phyloP scores from a whole-genome alignment of 2,113 vertebrate species.

The Gavia stellata region DNA sequence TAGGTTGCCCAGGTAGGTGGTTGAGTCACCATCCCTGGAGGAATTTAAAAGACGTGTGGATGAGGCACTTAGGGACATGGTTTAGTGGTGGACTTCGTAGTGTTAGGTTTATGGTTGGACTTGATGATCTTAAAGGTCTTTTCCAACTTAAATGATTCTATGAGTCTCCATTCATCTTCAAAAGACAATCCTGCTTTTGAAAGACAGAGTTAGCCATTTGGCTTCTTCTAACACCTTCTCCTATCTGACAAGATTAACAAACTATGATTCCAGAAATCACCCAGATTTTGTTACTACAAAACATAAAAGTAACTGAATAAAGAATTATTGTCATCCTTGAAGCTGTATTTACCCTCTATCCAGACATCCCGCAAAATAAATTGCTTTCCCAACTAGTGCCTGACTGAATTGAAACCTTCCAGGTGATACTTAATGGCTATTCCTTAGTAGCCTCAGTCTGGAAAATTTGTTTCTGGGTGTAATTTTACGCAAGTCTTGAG shows the following conservation, averaged over 20 bases:
- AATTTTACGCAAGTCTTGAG: not conserved
- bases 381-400: not conserved
- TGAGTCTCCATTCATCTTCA: not conserved
- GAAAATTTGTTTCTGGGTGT: not conserved
- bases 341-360: not conserved
- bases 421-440: not conserved
- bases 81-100: too few relatives aligned
- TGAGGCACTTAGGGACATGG: too few relatives aligned
- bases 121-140: too few relatives aligned
- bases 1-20: too few relatives aligned
- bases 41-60: too few relatives aligned
- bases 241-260: not conserved
- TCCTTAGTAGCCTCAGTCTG: not conserved
- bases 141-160: too few relatives aligned
- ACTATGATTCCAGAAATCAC: not conserved
- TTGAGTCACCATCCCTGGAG: too few relatives aligned
- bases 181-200: not conserved
- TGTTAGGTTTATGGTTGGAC: too few relatives aligned
- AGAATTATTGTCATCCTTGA: not conserved
- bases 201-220: not conserved
- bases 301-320: not conserved
- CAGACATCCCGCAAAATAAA: not conserved
- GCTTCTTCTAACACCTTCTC: not conserved
- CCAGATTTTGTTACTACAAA: not conserved
- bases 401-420: not conserved